Evolutionary conservation across 2,113 vertebrate species (phyloP).

Genomic region (Jaculus jaculus): DNA sequence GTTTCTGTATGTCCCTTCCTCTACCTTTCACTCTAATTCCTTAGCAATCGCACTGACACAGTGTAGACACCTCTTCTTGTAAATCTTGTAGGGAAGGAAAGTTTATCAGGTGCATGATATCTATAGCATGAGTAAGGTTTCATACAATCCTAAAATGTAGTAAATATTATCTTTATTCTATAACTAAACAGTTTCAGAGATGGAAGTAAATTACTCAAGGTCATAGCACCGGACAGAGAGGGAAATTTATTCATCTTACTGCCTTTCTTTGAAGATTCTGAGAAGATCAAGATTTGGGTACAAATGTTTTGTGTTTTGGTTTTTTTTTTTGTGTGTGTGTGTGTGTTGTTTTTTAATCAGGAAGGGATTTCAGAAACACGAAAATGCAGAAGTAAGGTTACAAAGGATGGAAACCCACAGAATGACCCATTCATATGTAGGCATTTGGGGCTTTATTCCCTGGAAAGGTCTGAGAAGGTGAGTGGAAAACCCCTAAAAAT

Average conservation of each 20-base stretch:
- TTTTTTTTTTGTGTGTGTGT: too few species aligned
- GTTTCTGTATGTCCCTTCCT: neutral
- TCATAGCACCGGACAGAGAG: neutral
- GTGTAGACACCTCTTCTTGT: neutral
- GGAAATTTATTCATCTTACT: neutral
- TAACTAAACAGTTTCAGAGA: neutral
- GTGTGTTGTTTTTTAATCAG: neutral
- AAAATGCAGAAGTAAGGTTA: neutral
- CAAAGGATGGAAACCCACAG: neutral
- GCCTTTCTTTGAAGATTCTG: neutral
- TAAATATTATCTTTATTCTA: neutral
- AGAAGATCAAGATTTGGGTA: neutral
- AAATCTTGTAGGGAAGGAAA: neutral
- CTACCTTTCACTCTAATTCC: too few species aligned
- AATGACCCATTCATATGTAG: fast-evolving
- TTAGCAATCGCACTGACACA: neutral
- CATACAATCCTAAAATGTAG: neutral
- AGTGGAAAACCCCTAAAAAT: neutral
- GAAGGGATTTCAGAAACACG: neutral
- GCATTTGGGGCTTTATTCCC: fast-evolving
- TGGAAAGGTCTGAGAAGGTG: fast-evolving
- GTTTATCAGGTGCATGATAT: neutral
- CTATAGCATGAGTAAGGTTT: neutral
- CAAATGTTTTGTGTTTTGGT: neutral
- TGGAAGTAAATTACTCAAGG: neutral